A percentile compares a stretch with the other conserved stretches of the same genome.
phyloP scores from a whole-genome alignment of 2,888 invertebrate species.

The Byasa hedistus region DNA sequence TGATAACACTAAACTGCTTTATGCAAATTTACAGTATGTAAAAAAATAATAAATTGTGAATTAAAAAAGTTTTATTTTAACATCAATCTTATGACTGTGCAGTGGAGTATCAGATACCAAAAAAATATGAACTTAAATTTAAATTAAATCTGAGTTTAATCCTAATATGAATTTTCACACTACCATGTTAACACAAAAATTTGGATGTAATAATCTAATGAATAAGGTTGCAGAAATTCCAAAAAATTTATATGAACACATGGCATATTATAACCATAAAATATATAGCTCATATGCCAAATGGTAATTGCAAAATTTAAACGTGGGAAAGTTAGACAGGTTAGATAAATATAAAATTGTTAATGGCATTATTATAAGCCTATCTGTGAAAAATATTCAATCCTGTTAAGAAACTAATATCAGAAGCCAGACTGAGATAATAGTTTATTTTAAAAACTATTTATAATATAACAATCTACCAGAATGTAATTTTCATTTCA shows the following conservation, averaged over 20 bases:
- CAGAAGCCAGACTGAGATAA: neutral
- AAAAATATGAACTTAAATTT: neutral
- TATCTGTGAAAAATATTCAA: slow-evolving; percentile 6
- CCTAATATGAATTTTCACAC: slow-evolving; percentile 10
- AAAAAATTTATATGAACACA: neutral
- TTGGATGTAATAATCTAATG: slow-evolving; percentile 2
- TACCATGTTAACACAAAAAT: slow-evolving; percentile 20
- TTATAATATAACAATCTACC: neutral
- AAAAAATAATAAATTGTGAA: neutral
- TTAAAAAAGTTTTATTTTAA: slow-evolving; percentile 3
- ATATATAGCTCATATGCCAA: neutral
- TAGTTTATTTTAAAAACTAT: neutral
- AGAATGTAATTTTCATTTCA: neutral
- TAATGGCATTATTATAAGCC: neutral
- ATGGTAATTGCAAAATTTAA: neutral
- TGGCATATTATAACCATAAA: neutral
- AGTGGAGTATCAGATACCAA: slow-evolving; percentile 19
- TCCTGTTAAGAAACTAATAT: slow-evolving; percentile 1
- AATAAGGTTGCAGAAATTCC: neutral
- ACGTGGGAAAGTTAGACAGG: slow-evolving; percentile 1
- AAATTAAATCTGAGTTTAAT: neutral
- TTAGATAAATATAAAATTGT: neutral
- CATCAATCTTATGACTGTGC: slow-evolving; percentile 8
- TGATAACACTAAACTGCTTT: slow-evolving; percentile 28
- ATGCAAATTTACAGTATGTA: slow-evolving; percentile 36